phyloP scores from a whole-genome alignment of 2,113 vertebrate species.

The Lophotis ruficrista region DNA sequence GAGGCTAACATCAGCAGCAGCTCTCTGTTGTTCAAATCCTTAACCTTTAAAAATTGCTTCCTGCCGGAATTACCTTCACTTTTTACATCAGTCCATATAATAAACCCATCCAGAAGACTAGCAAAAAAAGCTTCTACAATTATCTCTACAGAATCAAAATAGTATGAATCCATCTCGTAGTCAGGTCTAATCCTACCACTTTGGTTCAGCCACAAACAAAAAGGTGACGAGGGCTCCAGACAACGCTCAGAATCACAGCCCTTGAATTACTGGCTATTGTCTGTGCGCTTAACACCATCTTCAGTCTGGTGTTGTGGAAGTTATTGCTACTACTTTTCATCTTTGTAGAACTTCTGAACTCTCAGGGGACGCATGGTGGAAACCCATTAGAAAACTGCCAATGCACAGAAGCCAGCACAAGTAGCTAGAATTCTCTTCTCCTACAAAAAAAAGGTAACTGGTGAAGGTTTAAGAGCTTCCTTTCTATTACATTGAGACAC shows the following conservation, averaged over 20 bases:
- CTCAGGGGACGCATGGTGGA: neutral
- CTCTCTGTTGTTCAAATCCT: neutral
- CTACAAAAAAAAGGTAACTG: neutral
- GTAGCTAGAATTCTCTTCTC: neutral
- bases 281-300: rapidly evolving
- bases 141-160: neutral
- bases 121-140: neutral
- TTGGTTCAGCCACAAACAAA: neutral
- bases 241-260: neutral
- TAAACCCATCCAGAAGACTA: neutral
- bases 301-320: neutral
- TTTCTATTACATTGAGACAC: neutral
- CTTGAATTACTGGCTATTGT: neutral
- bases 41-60: neutral
- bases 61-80: neutral
- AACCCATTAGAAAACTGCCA: neutral
- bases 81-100: neutral
- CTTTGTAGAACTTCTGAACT: neutral
- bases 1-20: neutral
- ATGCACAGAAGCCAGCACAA: neutral
- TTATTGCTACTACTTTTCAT: neutral
- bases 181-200: neutral
- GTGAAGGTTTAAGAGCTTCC: neutral
- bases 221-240: neutral
- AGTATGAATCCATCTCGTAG: neutral